phyloP scores from a whole-genome alignment of 2,113 vertebrate genomes.

The Daubentonia madagascariensis region DNA sequence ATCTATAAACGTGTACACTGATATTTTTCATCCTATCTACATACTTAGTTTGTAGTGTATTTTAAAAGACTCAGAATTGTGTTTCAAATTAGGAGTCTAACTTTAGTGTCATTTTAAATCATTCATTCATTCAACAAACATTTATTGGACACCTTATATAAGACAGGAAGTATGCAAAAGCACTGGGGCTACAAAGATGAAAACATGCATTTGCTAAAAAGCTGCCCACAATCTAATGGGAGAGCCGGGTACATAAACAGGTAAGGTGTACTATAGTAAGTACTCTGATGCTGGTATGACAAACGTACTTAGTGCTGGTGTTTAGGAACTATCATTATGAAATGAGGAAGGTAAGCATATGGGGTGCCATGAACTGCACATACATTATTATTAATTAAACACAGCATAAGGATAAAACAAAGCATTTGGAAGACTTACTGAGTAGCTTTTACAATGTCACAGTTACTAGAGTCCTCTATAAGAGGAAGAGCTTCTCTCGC shows the following conservation, averaged over 20 bases:
- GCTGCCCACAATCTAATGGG: neutral
- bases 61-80: slow-evolving; percentile 18
- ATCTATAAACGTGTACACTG: neutral
- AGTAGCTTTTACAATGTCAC: slow-evolving; percentile 95
- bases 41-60: neutral
- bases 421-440: slow-evolving; percentile 88
- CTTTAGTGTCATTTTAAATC: slow-evolving; percentile 7
- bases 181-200: neutral
- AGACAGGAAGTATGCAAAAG: neutral
- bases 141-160: neutral
- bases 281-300: neutral
- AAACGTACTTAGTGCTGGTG: neutral
- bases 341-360: neutral
- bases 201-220: neutral
- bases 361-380: neutral
- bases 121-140: slow-evolving; percentile 11
- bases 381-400: neutral
- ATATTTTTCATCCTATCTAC: neutral
- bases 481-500: slow-evolving; percentile 83
- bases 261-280: neutral
- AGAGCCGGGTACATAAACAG: neutral
- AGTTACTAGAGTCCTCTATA: slow-evolving; percentile 90
- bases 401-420: neutral
- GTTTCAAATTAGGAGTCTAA: neutral
- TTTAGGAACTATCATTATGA: neutral